phyloP scores from a whole-genome alignment of 2,888 invertebrate genomes.

The Drepanosiphum platanoidis region DNA sequence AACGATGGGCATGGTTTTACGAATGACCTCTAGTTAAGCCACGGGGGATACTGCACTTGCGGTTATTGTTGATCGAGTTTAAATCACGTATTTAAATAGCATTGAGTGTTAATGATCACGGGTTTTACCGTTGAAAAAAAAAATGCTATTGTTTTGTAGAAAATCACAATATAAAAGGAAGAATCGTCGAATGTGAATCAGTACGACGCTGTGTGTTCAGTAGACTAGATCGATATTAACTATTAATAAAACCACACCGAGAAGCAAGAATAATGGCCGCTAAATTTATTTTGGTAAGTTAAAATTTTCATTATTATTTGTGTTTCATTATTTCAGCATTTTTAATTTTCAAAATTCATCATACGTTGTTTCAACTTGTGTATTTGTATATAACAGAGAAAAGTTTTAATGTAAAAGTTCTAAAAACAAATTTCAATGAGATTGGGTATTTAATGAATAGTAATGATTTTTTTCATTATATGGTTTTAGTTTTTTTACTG shows the following conservation, averaged over 20 bases:
- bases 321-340: neutral
- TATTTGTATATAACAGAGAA: too few relatives aligned
- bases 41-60: constrained; percentile 6
- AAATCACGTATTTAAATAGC: neutral
- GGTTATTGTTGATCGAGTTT: constrained; percentile 32
- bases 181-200: neutral
- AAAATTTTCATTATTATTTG: neutral
- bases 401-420: too few relatives aligned
- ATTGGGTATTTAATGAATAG: too few relatives aligned
- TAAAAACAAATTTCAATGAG: too few relatives aligned
- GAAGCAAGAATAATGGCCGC: constrained; percentile 20
- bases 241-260: neutral
- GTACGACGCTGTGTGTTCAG: neutral
- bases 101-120: neutral
- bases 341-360: too few relatives aligned
- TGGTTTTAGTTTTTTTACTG: too few relatives aligned
- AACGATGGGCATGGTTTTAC: too few relatives aligned
- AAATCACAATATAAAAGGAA: constrained; percentile 33
- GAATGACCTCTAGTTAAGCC: neutral
- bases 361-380: too few relatives aligned
- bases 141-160: neutral
- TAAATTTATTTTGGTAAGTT: constrained; percentile 27
- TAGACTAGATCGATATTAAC: too few relatives aligned
- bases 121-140: neutral
- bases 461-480: too few relatives aligned